A percentile compares a stretch with the other conserved stretches of the same genome.
These are phyloP conservation scores for Catalaphyllia jardinei DNA, from an alignment of 64 coral and sea anemone species.

Conservation along the genomic window DNA sequence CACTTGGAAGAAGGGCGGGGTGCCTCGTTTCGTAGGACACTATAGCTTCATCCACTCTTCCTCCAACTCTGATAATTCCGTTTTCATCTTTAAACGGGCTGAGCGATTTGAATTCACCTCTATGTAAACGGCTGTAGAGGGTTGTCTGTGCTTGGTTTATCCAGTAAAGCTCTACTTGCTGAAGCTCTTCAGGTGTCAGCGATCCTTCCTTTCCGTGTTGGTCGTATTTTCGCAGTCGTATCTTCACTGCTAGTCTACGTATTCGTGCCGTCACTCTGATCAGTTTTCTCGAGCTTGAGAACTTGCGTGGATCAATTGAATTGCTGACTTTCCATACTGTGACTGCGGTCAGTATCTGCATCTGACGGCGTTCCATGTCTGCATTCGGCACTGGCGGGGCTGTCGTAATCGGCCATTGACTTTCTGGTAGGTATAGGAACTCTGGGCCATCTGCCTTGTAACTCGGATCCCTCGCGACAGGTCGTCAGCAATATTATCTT, in stretches of 20 bases:
- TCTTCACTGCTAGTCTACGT: slow-evolving; percentile 29
- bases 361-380: background rate
- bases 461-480: slow-evolving; percentile 51
- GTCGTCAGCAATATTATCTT: slow-evolving; percentile 50
- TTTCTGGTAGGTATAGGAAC: slow-evolving; percentile 36
- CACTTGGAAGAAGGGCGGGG: background rate
- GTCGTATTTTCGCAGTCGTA: slow-evolving; percentile 1
- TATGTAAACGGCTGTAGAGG: background rate
- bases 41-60: background rate
- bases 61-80: slow-evolving; percentile 51
- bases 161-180: background rate
- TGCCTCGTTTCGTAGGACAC: slow-evolving; percentile 30
- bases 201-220: slow-evolving; percentile 14
- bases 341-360: background rate
- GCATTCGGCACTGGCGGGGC: background rate
- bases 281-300: slow-evolving; percentile 54
- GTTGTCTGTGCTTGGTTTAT: slow-evolving; percentile 3
- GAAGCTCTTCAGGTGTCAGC: slow-evolving; percentile 34
- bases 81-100: slow-evolving; percentile 42
- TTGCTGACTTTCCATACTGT: too few species aligned
- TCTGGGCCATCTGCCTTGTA: slow-evolving; percentile 46
- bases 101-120: slow-evolving; percentile 37
- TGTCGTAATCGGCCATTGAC: slow-evolving; percentile 16
- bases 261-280: slow-evolving; percentile 35
- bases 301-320: slow-evolving; percentile 17